A percentile compares a stretch with the other conserved stretches of the same genome.
phyloP scores from a whole-genome alignment of 2,888 invertebrate species.

The Drosophila anceps region DNA sequence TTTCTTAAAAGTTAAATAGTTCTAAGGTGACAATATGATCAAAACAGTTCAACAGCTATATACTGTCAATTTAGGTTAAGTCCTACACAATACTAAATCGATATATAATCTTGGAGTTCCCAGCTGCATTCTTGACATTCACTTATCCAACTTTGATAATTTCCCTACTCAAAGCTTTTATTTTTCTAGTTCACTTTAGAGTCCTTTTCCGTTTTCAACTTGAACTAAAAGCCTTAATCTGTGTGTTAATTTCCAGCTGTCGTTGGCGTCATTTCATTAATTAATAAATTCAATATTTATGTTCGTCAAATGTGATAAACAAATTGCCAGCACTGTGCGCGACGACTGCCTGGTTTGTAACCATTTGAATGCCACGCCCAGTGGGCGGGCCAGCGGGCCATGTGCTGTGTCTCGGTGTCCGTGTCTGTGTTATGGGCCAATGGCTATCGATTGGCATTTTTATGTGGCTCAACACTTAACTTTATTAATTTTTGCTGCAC shows the following conservation, averaged over 20 bases:
- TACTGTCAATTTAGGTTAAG: no score
- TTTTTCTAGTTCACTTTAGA: neutral
- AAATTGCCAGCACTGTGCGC: conserved; percentile 34
- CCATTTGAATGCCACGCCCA: conserved; percentile 39
- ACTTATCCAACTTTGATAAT: no score
- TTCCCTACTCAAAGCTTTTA: neutral
- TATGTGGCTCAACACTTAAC: conserved; percentile 60
- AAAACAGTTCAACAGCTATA: no score
- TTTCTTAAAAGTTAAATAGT: no score
- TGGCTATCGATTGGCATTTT: conserved; percentile 61
- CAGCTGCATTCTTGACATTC: no score
- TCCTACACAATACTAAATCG: no score
- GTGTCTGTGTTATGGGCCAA: conserved; percentile 9
- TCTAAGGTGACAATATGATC: no score
- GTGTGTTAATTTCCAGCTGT: conserved; percentile 8
- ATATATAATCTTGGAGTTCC: no score
- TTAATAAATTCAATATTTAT: conserved; percentile 65
- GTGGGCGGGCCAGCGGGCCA: conserved; percentile 29
- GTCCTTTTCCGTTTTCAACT: neutral
- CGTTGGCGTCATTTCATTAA: conserved; percentile 50
- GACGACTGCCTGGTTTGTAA: conserved; percentile 10
- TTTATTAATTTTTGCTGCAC: conserved; percentile 62
- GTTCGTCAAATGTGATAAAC: conserved; percentile 57
- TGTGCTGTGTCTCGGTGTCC: conserved; percentile 20
- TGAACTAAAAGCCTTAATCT: neutral